Conservation (phyloP, 2,888 invertebrate genomes). For the Agonopterix subpropinquella region DNA sequence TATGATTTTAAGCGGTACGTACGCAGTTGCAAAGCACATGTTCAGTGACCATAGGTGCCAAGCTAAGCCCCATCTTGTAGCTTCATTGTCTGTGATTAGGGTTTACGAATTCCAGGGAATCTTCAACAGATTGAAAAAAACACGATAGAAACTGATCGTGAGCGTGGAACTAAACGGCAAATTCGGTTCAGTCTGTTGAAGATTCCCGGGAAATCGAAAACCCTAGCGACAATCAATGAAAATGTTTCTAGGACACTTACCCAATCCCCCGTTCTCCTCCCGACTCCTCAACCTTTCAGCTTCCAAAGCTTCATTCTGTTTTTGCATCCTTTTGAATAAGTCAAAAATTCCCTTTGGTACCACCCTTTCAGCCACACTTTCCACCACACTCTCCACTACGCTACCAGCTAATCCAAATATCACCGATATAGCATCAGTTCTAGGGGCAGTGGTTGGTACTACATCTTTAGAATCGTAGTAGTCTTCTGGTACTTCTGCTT, state of each 20-base stretch:
- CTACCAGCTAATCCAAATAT: constrained; percentile 66
- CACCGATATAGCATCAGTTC: constrained; percentile 59
- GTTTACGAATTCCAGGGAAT: no score
- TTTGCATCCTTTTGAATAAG: constrained; percentile 63
- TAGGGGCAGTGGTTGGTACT: constrained; percentile 56
- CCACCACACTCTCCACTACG: constrained; percentile 62
- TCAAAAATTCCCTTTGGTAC: constrained; percentile 63
- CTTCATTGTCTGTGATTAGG: no score
- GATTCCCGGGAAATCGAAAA: no score
- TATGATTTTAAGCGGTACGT: no score
- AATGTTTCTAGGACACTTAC: constrained; percentile 22
- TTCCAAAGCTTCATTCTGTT: constrained; percentile 62
- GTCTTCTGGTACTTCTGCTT: constrained; percentile 56
- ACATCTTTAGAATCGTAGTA: constrained; percentile 64
- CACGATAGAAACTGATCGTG: no score
- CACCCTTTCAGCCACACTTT: constrained; percentile 61
- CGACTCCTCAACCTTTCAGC: constrained; percentile 61
- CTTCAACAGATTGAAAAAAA: no score
- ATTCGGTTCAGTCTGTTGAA: no score
- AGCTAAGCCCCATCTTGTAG: no score
- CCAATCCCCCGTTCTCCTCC: constrained; percentile 69
- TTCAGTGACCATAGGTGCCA: no score
- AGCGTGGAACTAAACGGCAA: no score
- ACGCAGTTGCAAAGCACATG: no score
- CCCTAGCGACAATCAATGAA: no score